Base-by-base conservation (phyloP, 2,113 vertebrate genomes). In the Nestor notabilis region DNA sequence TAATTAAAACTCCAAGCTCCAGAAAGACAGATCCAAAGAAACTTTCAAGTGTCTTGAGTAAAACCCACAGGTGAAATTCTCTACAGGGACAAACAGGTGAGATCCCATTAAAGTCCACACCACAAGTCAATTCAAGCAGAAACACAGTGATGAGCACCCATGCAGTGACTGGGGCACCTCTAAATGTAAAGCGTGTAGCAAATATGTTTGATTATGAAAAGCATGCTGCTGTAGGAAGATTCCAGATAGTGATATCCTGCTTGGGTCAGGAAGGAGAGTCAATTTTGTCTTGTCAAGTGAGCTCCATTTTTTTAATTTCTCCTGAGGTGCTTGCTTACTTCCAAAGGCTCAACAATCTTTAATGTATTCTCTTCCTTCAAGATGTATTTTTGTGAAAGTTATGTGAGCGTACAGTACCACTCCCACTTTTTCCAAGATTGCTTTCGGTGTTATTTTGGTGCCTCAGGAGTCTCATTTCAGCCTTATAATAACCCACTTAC, bases 331-430 rank as follows among this genome's bases (percentile, higher is more conserved):
- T 71, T 81, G 43, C 33, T 87, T 83, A 56, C 25, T 78, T 81
- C 83, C 60, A 87, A 92, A 84, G 43, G 68, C 72, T 94, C 60
- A 86, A 83, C 56, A 75, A n/a, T 76, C 88, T 93, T 94, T 95
- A 93, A 92, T 81, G 47, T 65, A 83, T 75, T 95, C 44, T 52
- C 47, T 92, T 79, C 83, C 94, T 90, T 91, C 65, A 84, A 95
- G 72, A 95, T 39, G 52, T 37, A 72, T 76, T 91, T 89, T 77
- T 82, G 63, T n/a, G 35, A 92, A 95, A 69, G 75, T n/a, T 55
- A 89, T 81, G 39, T 27, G 20, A 76, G 33, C 14, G 5, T 28
- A 71, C 37, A 72, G 52, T 52, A 87, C 55, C 80, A 46, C 82
- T 72, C 75, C 46, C 77, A 88, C 74, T 71, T 78, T 64, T 84